These are phyloP conservation scores for Pimephales promelas DNA, from an alignment of 2,113 vertebrate genomes.

Conservation along the genomic window DNA sequence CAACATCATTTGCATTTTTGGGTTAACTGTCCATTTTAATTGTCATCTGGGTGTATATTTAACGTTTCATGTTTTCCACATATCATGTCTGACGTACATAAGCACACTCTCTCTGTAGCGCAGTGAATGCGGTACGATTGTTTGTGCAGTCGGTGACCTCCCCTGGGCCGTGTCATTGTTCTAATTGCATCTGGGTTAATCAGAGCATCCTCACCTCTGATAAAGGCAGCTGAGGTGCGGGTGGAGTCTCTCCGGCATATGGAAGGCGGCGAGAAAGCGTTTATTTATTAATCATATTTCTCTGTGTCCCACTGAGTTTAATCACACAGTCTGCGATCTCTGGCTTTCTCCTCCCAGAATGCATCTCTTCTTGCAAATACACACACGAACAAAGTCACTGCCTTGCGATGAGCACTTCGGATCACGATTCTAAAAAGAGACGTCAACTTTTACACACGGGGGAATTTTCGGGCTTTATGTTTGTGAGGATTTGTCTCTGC, in stretches of 20 bases:
- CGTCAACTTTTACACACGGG: neutral
- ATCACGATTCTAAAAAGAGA: conserved; percentile 3
- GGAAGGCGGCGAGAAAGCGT: conserved; percentile 53
- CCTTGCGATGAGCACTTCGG: neutral
- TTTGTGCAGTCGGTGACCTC: conserved; percentile 38
- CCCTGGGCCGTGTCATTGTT: conserved; percentile 47
- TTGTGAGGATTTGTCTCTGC: conserved; percentile 19
- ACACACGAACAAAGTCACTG: neutral
- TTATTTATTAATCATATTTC: conserved; percentile 61
- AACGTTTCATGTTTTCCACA: conserved; percentile 39
- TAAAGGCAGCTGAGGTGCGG: conserved; percentile 40
- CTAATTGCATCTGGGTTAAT: conserved; percentile 60
- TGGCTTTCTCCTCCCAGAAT: conserved; percentile 30
- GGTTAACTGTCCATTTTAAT: neutral
- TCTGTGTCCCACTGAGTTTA: conserved; percentile 57
- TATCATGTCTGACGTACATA: conserved; percentile 23
- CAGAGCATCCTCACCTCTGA: conserved; percentile 55
- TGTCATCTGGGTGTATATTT: neutral
- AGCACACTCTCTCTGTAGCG: conserved; percentile 17
- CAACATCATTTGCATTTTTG: neutral
- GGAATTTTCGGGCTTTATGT: conserved; percentile 16
- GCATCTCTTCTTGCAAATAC: neutral
- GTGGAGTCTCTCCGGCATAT: conserved; percentile 50
- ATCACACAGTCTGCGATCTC: conserved; percentile 55
- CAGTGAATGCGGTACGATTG: conserved; percentile 29